Base-by-base conservation (phyloP, 2,888 invertebrate genomes). In the Antitype chi region DNA sequence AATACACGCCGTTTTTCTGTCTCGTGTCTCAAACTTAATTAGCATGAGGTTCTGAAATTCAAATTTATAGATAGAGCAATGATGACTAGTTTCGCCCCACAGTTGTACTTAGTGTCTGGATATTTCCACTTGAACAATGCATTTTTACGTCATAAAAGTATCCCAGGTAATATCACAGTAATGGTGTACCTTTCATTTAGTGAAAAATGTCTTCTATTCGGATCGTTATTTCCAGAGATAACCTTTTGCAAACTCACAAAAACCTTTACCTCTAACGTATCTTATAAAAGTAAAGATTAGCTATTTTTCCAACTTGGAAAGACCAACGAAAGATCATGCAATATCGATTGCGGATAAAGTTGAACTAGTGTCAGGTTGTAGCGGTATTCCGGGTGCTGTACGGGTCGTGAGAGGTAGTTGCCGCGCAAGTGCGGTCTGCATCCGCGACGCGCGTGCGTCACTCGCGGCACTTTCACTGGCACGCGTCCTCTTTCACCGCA, bases 381-480 rank as follows among this genome's bases (percentile, higher is more conserved):
- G 38, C 55, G 69, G 69, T 52, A 55, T 60, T 66, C 71, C 86
- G 82, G 68, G 55, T 72, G 60, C 63, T 20, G 68, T 7, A 0
- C 60, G 28, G 32, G n/a, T 57, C 55, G 49, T 28, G 76, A 28
- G 52, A 28, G 55, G 52, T 1, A 52, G 67, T 67, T 28, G 59
- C 74, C 17, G 53, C 23, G 23, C 28, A 23, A 13, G 28, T 8
- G 72, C 25, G 53, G 32, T 38, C 66, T 15, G 72, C 20, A 43
- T 74, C 78, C 82, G 83, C 70, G 47, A 8, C 52, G 67, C 74
- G 68, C 78, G 59, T 80, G 88, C 88, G 86, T 88, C 87, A 87
- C 66, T 53, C n/a, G 73, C 52, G 52, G 8, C 62, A 88, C 85
- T 87, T 87, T 88, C 87, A 81, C 88, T 79, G 52, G 74, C 81